These are phyloP conservation scores for Agriopis marginaria DNA, from an alignment of 2,888 invertebrate genomes.

Conservation along the genomic window DNA sequence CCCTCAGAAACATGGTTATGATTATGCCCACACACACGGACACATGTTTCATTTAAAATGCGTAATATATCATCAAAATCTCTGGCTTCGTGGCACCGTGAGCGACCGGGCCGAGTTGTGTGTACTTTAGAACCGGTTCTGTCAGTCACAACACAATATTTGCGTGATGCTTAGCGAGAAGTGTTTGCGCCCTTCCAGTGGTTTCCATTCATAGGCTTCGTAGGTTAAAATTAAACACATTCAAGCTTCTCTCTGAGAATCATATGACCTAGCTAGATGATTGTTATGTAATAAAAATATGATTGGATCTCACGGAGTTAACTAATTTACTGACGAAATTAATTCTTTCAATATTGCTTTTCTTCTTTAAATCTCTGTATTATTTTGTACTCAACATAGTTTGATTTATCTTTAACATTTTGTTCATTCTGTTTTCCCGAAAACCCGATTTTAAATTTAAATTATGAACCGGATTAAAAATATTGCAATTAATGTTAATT, in stretches of 20 bases:
- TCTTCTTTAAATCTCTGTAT: neutral
- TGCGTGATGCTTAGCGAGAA: slow-evolving; percentile 66
- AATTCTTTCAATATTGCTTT: neutral
- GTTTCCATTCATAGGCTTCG: slow-evolving; percentile 65
- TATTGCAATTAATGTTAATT: neutral
- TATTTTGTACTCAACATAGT: too few relatives aligned
- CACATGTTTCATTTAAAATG: slow-evolving; percentile 47
- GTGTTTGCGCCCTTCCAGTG: slow-evolving; percentile 58
- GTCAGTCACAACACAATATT: slow-evolving; percentile 73
- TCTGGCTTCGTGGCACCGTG: slow-evolving; percentile 52
- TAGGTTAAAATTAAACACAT: slow-evolving; percentile 29
- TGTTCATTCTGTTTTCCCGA: neutral
- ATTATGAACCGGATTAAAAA: slow-evolving; percentile 9
- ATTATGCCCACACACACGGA: slow-evolving; percentile 24
- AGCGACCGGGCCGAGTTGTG: slow-evolving; percentile 60
- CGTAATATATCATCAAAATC: slow-evolving; percentile 49
- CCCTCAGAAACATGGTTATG: slow-evolving; percentile 12
- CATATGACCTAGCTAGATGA: slow-evolving; percentile 15
- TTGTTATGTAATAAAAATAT: slow-evolving; percentile 13
- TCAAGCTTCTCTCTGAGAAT: slow-evolving; percentile 15
- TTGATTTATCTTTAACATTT: too few relatives aligned
- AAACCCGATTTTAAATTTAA: neutral
- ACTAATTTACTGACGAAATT: slow-evolving; percentile 1
- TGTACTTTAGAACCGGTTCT: slow-evolving; percentile 73
- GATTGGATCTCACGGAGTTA: neutral